Conservation (phyloP, 2,113 vertebrate genomes). For the Ranitomeya imitator region DNA sequence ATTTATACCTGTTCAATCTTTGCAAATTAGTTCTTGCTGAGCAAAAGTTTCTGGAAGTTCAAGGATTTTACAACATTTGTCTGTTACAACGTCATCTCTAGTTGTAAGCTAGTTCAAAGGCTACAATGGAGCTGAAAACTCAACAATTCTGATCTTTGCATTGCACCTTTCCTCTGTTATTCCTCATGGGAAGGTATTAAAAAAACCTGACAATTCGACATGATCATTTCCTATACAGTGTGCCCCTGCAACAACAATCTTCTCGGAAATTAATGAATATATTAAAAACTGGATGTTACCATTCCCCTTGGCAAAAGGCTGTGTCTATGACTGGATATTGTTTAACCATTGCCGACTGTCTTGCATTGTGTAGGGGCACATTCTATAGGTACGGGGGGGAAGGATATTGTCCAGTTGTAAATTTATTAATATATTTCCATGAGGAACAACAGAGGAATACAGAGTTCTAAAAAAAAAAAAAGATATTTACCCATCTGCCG, state of each 20-base stretch:
- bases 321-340: too few species aligned
- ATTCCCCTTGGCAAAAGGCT: too few species aligned
- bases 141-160: neutral
- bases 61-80: neutral
- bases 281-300: too few species aligned
- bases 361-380: too few species aligned
- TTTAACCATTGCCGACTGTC: too few species aligned
- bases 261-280: too few species aligned
- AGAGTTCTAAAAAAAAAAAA: neutral
- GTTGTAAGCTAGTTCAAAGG: neutral
- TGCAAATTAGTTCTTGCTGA: neutral
- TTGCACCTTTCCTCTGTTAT: neutral
- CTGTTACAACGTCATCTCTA: neutral
- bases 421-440: neutral
- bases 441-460: neutral
- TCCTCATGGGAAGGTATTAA: neutral
- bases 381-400: neutral
- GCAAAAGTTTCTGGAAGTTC: too few species aligned
- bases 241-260: too few species aligned
- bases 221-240: neutral
- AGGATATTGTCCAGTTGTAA: neutral
- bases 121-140: neutral
- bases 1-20: neutral
- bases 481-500: too few species aligned
- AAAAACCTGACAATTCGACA: neutral